Evolutionary conservation across 1,140 invertebrate genomes (phyloP), one percentile per base, ranked within the genome.

Genomic region (Pogonomyrmex barbatus): DNA sequence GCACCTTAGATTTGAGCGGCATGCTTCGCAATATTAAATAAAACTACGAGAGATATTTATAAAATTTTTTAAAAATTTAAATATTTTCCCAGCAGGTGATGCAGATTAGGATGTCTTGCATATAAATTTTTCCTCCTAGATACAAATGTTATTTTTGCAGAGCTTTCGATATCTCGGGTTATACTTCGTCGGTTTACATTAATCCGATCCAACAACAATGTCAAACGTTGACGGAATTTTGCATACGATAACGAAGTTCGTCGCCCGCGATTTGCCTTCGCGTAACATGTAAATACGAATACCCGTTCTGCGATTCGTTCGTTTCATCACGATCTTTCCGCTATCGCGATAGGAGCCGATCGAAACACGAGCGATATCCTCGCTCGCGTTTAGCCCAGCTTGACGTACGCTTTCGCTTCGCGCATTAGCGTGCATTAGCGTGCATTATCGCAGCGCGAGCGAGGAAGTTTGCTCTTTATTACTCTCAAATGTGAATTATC

Each of bases 161-260:
- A 75, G 12, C 24, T 36, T 70, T 82, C 17, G 67, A 60, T 71
- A 73, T 60, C 42, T 60, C 54, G 33, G 8, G 6, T 24, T 50
- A 36, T 47, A 62, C n/a, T 47, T 39, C 79, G 8, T 83, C 79
- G n/a, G 45, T 75, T 73, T 83, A 75, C 24, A 71, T 73, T 83
- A 73, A 62, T 83, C 42, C 45, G n/a, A 39, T 73, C 54, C 54
- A 45, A 24, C 42, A 83, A 83, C 79, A 82, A 81, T 71, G 52
- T 45, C 42, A 68, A 47, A 17, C 79, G 79, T 75, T 62, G 54
- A 73, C 54, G 17, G 6, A 17, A 73, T 82, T 83, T 83, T 83
- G 79, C 79, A 83, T 83, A 75, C 68, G 79, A 39, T 83, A 83
- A 83, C 79, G 79, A 83, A 60, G 54, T 75, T 75, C 17, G 67